Percentiles rank a stretch among this genome's conserved stretches.
Evolutionary conservation across 2,797 vertebrate genomes (phyloP).

Genomic region (Eremophila alpestris): DNA sequence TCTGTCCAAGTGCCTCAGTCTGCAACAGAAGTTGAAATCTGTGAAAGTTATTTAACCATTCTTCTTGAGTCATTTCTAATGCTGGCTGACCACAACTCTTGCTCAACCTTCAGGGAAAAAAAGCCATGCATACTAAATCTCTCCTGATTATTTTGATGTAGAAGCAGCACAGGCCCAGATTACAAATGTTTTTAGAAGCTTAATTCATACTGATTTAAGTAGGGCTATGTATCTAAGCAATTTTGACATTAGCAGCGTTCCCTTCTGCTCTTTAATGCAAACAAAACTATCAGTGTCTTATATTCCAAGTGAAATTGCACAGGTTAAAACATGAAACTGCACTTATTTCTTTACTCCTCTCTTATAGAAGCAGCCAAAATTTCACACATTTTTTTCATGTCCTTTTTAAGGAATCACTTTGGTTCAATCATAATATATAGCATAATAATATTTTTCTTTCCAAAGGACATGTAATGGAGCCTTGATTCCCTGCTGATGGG

Average conservation of each 20-base stretch:
- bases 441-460: not conserved
- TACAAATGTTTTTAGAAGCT: conserved; percentile 7
- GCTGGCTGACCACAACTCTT: conserved; percentile 11
- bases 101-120: conserved; percentile 32
- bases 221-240: conserved; percentile 37
- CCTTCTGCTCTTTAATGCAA: not conserved
- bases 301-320: not conserved
- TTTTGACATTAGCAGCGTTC: not conserved
- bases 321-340: not conserved
- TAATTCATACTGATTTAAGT: conserved; percentile 63
- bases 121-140: not conserved
- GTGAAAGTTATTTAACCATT: not conserved
- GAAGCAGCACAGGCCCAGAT: conserved; percentile 4
- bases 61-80: not conserved
- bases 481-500: not conserved
- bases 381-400: fast-evolving
- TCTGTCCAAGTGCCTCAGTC: conserved; percentile 23
- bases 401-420: not conserved
- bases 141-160: conserved; percentile 38
- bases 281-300: not conserved
- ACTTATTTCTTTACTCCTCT: not conserved
- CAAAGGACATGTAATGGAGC: not conserved
- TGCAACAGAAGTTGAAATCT: not conserved
- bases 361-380: not conserved
- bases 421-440: not conserved